Evolutionary conservation across 2,797 vertebrate genomes (phyloP).

Genomic region (Gorsachius magnificus): DNA sequence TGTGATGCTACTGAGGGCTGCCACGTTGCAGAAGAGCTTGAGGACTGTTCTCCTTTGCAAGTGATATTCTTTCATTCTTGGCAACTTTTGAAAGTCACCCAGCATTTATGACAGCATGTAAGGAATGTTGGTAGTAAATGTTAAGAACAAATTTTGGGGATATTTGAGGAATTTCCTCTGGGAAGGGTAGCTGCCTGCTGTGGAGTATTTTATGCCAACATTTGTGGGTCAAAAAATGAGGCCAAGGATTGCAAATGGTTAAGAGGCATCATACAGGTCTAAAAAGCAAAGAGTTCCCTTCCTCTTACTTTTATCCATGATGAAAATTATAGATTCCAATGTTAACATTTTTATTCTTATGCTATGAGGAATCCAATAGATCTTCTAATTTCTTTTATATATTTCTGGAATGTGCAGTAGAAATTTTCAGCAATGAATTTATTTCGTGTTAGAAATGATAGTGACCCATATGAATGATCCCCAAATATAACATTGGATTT

Average conservation of each 20-base stretch:
- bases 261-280: not conserved
- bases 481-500: not conserved
- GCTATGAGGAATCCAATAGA: not conserved
- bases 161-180: not conserved
- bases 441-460: not conserved
- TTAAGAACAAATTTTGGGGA: not conserved
- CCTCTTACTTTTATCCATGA: not conserved
- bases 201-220: not conserved
- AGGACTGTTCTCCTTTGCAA: not conserved
- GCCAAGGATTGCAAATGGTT: not conserved
- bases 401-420: not conserved
- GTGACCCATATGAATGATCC: not conserved
- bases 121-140: not conserved
- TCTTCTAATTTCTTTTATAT: not conserved
- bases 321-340: not conserved
- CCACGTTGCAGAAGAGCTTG: not conserved
- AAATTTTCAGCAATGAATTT: not conserved
- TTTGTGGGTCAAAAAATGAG: not conserved
- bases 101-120: not conserved
- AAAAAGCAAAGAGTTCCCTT: not conserved
- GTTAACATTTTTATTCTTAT: not conserved
- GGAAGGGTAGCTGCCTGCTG: not conserved
- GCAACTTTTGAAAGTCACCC: not conserved
- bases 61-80: not conserved
- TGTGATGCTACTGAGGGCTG: not conserved